Conservation (phyloP, 1,140 invertebrate species). For the Drosophila insularis region DNA sequence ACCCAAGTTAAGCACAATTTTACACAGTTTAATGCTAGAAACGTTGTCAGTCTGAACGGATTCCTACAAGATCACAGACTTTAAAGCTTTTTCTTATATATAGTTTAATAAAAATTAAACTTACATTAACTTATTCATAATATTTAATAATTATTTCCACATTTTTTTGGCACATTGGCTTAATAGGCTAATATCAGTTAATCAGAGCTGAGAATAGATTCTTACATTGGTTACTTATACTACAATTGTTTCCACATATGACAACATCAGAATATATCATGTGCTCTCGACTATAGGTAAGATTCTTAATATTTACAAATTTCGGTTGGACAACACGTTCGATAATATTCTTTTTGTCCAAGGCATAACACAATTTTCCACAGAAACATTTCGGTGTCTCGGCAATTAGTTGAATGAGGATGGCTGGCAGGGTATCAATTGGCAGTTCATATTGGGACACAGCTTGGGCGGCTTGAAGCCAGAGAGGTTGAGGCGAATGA, state of each 20-base stretch:
- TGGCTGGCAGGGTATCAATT: conserved; percentile 55
- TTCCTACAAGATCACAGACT: no score
- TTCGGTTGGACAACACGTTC: conserved; percentile 64
- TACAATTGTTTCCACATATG: conserved; percentile 58
- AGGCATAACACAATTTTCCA: conserved; percentile 66
- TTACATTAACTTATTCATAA: no score
- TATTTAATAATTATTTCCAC: background rate
- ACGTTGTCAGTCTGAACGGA: no score
- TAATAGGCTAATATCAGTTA: background rate
- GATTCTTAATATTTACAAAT: conserved; percentile 70
- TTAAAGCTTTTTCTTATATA: no score
- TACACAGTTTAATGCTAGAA: background rate
- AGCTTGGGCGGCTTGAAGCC: conserved; percentile 60
- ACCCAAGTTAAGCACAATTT: no score
- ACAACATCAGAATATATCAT: conserved; percentile 75
- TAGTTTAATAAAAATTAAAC: no score
- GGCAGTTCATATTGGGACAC: conserved; percentile 58
- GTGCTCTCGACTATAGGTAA: conserved; percentile 74
- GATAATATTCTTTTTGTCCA: conserved; percentile 32
- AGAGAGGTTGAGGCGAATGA: conserved; percentile 44
- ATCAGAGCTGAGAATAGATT: background rate
- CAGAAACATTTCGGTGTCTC: conserved; percentile 74
- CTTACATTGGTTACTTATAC: conserved; percentile 29
- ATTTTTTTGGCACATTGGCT: background rate
- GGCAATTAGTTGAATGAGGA: conserved; percentile 68